Evolutionary conservation across 1,140 invertebrate genomes (phyloP).

Genomic region (Apis laboriosa): DNA sequence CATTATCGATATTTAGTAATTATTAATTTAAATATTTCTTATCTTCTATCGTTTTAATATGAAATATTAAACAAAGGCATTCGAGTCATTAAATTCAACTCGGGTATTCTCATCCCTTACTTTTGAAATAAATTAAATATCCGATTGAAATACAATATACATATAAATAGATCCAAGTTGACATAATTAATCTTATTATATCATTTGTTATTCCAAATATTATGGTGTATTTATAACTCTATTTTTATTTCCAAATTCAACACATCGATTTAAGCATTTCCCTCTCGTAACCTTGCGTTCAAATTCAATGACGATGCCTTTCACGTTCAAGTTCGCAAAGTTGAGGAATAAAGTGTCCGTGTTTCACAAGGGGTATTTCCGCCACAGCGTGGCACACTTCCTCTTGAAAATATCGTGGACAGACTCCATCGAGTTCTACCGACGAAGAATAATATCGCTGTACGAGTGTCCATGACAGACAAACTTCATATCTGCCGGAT

Average conservation of each 20-base stretch:
- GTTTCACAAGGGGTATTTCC: slow-evolving; percentile 8
- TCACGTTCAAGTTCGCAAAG: background rate
- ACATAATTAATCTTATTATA: too few relatives aligned
- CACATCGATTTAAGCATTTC: background rate
- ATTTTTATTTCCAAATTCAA: background rate
- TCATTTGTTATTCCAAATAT: too few relatives aligned
- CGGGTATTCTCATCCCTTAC: background rate
- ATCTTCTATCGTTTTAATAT: background rate
- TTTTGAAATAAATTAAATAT: too few relatives aligned
- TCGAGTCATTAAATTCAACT: background rate
- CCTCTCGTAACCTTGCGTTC: too few relatives aligned
- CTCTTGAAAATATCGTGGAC: slow-evolving; percentile 15
- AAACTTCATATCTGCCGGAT: slow-evolving; percentile 38
- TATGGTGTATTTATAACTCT: background rate
- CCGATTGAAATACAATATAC: too few relatives aligned
- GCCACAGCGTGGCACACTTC: too few relatives aligned
- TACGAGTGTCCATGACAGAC: slow-evolving; percentile 17
- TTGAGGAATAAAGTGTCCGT: slow-evolving; percentile 11
- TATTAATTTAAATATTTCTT: background rate
- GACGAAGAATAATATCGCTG: slow-evolving; percentile 32
- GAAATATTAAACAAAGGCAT: too few relatives aligned
- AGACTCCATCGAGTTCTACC: background rate
- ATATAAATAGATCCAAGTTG: too few relatives aligned
- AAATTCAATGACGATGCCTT: background rate
- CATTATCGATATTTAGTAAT: background rate